phyloP scores from a whole-genome alignment of 2,888 invertebrate genomes.

The Notocelia uddmanniana region DNA sequence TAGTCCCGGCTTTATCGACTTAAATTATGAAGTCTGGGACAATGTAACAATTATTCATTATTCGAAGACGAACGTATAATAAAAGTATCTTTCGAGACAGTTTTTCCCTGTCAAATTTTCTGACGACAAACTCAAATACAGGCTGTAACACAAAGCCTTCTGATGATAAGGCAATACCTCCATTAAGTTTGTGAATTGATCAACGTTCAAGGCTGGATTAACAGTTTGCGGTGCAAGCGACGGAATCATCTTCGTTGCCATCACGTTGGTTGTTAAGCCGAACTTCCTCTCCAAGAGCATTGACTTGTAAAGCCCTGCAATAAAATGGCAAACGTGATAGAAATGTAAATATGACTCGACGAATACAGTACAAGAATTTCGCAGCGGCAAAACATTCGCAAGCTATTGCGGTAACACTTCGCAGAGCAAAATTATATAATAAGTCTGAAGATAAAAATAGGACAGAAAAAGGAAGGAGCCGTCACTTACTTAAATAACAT shows the following conservation, averaged over 20 bases:
- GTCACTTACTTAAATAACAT: constrained; percentile 5
- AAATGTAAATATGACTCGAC: neutral
- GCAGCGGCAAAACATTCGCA: constrained; percentile 18
- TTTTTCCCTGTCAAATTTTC: neutral
- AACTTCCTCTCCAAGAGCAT: constrained; percentile 96
- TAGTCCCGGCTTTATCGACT: neutral
- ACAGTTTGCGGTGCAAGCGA: constrained; percentile 96
- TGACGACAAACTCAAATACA: neutral
- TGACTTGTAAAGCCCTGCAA: constrained; percentile 95
- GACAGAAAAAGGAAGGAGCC: neutral
- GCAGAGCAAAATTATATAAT: constrained; percentile 13
- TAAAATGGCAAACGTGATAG: constrained; percentile 48
- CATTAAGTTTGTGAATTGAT: constrained; percentile 74
- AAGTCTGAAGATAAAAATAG: constrained; percentile 9
- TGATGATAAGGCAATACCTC: constrained; percentile 63
- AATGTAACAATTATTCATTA: neutral
- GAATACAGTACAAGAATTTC: constrained; percentile 13
- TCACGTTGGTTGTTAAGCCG: constrained; percentile 94
- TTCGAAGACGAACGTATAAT: neutral
- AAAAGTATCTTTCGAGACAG: neutral
- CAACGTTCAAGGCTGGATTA: constrained; percentile 87
- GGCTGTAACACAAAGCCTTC: constrained; percentile 7
- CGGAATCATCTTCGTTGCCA: constrained; percentile 98
- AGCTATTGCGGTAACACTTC: constrained; percentile 13
- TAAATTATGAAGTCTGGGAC: neutral